Percentiles rank a stretch among this genome's conserved stretches.
Evolutionary conservation across 2,797 vertebrate genomes (phyloP).

Genomic region (Pseudotriccus pelzelni): DNA sequence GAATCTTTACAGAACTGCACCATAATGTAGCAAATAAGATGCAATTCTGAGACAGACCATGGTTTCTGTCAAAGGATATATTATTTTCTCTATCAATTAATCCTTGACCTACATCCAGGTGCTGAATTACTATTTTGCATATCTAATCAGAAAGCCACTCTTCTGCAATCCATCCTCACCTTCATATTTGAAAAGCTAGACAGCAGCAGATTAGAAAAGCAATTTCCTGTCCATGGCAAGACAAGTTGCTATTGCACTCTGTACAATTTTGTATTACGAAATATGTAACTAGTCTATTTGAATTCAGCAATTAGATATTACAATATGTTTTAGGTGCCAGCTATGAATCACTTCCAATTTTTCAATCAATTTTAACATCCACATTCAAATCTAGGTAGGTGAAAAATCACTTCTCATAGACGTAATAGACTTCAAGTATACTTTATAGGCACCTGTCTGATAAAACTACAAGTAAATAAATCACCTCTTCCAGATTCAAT

Average conservation of each 20-base stretch:
- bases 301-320: not conserved
- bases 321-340: not conserved
- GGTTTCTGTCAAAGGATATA: not conserved
- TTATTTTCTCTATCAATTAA: not conserved
- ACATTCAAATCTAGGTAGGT: not conserved
- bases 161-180: not conserved
- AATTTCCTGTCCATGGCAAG: not conserved
- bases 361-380: not conserved
- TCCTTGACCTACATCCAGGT: not conserved
- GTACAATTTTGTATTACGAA: not conserved
- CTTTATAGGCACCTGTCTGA: not conserved
- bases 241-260: not conserved
- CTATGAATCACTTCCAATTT: not conserved
- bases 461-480: not conserved
- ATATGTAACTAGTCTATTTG: not conserved
- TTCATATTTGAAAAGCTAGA: not conserved
- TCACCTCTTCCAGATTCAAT: not conserved
- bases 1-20: not conserved
- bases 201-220: not conserved
- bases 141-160: not conserved
- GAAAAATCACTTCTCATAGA: not conserved
- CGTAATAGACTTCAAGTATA: not conserved
- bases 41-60: not conserved
- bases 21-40: not conserved
- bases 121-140: not conserved